These are phyloP conservation scores for Heterodera schachtii DNA, from an alignment of 1,140 invertebrate species.

Conservation along the genomic window DNA sequence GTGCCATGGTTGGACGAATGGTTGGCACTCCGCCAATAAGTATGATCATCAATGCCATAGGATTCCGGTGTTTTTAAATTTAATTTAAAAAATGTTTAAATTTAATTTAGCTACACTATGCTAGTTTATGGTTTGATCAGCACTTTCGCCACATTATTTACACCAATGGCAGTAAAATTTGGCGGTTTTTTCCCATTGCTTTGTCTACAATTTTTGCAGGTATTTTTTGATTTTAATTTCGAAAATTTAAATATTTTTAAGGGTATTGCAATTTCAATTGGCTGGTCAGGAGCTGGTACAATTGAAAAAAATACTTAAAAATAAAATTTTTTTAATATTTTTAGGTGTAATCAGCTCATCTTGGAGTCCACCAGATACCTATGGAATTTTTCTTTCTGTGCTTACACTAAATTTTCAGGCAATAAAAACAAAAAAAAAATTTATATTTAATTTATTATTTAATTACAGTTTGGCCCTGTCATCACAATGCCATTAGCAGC, in stretches of 20 bases:
- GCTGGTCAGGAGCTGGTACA: neutral
- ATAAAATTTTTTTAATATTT: neutral
- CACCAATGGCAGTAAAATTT: neutral
- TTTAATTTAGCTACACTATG: neutral
- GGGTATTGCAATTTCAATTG: neutral
- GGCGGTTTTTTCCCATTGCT: neutral
- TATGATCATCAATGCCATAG: neutral
- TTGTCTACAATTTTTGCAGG: neutral
- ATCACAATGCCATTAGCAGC: slow-evolving; percentile 24
- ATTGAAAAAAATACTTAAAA: neutral
- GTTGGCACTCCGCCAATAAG: slow-evolving; percentile 18
- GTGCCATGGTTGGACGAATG: slow-evolving; percentile 3
- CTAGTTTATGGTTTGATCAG: slow-evolving; percentile 19
- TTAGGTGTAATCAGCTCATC: slow-evolving; percentile 1
- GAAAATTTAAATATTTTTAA: too few relatives aligned
- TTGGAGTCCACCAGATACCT: slow-evolving; percentile 16
- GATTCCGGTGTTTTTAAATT: neutral
- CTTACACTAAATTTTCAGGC: slow-evolving; percentile 15
- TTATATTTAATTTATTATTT: neutral
- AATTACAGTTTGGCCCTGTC: slow-evolving; percentile 11
- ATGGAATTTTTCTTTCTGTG: slow-evolving; percentile 19
- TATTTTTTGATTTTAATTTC: too few relatives aligned
- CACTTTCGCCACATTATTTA: slow-evolving; percentile 13
- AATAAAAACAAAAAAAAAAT: neutral
- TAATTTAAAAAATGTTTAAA: neutral